Percentiles rank a stretch among this genome's conserved stretches.
Evolutionary conservation across 2,113 vertebrate genomes (phyloP).

Genomic region (Catharus minimus): DNA sequence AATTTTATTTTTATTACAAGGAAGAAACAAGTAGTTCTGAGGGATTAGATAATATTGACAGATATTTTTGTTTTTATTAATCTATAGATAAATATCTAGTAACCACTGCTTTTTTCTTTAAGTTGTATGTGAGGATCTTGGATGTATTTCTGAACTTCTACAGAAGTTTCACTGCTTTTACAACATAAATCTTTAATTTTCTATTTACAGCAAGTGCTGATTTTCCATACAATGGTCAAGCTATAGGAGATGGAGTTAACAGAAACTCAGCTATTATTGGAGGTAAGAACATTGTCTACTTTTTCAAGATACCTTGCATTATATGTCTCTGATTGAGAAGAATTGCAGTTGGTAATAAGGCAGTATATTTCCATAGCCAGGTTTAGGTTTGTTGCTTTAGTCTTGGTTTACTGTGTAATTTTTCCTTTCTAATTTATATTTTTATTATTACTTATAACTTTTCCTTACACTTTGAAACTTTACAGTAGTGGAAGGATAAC

Average conservation of each 20-base stretch:
- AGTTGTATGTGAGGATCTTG: not conserved
- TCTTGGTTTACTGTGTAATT: not conserved
- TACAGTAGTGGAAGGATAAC: not conserved
- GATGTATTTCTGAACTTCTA: not conserved
- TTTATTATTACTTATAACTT: not conserved
- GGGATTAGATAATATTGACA: not conserved
- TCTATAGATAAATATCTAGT: not conserved
- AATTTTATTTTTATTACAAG: not conserved
- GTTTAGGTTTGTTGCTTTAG: not conserved
- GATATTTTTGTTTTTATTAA: not conserved
- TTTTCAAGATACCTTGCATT: not conserved
- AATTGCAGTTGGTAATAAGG: not conserved
- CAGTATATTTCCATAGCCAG: not conserved
- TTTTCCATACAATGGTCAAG: slow-evolving; percentile 92
- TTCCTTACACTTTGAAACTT: not conserved
- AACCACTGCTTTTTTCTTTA: not conserved
- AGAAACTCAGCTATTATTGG: slow-evolving; percentile 97
- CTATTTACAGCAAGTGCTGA: slow-evolving; percentile 79
- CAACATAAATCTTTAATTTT: not conserved
- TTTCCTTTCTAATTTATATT: not conserved
- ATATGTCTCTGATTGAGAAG: not conserved
- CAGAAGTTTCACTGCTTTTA: not conserved
- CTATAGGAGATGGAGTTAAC: slow-evolving; percentile 95
- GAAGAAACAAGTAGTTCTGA: not conserved
- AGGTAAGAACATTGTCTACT: slow-evolving; percentile 71